A percentile compares a stretch with the other conserved stretches of the same genome.
phyloP scores from a whole-genome alignment of 1,140 invertebrate species.

The Agrypnia vestita region DNA sequence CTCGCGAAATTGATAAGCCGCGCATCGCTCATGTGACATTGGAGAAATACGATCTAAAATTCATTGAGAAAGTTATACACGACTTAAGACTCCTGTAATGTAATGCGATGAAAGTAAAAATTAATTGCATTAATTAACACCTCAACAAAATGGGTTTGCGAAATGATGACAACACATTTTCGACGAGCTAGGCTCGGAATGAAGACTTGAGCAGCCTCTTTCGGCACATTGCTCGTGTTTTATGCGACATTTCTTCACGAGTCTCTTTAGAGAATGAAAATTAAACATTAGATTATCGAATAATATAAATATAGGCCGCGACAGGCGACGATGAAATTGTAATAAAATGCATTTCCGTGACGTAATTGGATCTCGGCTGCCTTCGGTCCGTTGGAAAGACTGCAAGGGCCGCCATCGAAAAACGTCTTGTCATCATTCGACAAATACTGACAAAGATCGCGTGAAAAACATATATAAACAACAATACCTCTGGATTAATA shows the following conservation, averaged over 20 bases:
- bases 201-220: not conserved
- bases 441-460: conserved; percentile 4
- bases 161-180: conserved; percentile 47
- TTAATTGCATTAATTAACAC: no score
- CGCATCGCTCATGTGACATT: no score
- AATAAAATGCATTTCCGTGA: conserved; percentile 51
- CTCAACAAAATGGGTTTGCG: not conserved
- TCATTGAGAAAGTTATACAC: no score
- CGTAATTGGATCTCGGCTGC: conserved; percentile 51
- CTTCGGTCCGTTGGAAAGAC: conserved; percentile 35
- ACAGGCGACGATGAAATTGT: conserved; percentile 10
- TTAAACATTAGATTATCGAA: conserved; percentile 5
- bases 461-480: conserved; percentile 1
- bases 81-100: no score
- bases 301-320: not conserved
- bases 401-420: conserved; percentile 52
- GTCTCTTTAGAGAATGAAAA: not conserved
- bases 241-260: not conserved
- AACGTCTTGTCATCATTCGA: conserved; percentile 50
- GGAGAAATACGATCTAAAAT: no score
- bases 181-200: not conserved
- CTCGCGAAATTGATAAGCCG: not conserved
- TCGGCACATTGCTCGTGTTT: not conserved
- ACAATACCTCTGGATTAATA: conserved; percentile 43
- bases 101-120: not conserved